These are phyloP conservation scores for Adelphocoris suturalis DNA, from an alignment of 2,888 invertebrate species.

Conservation along the genomic window DNA sequence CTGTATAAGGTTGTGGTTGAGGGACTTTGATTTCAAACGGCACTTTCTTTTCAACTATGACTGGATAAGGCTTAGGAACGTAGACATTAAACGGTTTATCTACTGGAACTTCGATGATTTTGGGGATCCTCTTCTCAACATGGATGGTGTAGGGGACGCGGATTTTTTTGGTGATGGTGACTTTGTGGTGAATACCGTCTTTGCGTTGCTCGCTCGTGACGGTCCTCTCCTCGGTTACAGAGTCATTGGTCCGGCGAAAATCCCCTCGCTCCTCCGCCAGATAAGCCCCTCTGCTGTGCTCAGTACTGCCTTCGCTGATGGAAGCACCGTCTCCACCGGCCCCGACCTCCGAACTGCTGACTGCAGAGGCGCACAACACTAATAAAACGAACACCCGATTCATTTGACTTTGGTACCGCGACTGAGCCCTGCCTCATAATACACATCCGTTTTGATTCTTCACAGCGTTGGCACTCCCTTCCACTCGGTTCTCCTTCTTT, in stretches of 20 bases:
- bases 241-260: background rate
- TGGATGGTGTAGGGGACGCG: conserved; percentile 80
- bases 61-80: conserved; percentile 88
- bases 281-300: background rate
- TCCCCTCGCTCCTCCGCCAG: conserved; percentile 14
- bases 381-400: background rate
- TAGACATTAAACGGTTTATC: conserved; percentile 80
- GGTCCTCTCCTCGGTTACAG: conserved; percentile 27
- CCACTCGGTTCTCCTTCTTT: background rate
- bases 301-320: background rate
- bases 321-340: background rate
- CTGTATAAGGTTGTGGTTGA: conserved; percentile 83
- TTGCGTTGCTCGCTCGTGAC: conserved; percentile 68
- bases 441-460: conserved; percentile 10
- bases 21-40: conserved; percentile 69
- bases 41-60: conserved; percentile 80
- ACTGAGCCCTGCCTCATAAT: background rate
- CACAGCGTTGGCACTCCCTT: background rate
- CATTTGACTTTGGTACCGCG: background rate
- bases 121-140: conserved; percentile 79
- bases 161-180: conserved; percentile 80
- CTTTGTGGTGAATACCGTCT: conserved; percentile 82
- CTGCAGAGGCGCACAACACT: background rate
- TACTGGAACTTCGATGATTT: conserved; percentile 85
- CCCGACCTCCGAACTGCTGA: background rate